A percentile compares a stretch with the other conserved stretches of the same genome.
phyloP scores from a whole-genome alignment of 2,888 invertebrate species.

The Cerastis leucographa region DNA sequence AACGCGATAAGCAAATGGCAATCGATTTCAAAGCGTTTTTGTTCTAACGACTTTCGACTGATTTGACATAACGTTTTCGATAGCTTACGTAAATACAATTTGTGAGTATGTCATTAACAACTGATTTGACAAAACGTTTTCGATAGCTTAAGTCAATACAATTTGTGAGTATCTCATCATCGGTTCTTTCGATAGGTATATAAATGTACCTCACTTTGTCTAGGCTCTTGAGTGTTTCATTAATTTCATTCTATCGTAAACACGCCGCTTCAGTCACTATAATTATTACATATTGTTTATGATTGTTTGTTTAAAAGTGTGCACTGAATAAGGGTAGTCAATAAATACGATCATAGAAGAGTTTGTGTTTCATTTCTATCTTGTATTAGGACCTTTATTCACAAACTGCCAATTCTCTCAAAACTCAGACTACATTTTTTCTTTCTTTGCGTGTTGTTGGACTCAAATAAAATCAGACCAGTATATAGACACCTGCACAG shows the following conservation, averaged over 20 bases:
- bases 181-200: not conserved
- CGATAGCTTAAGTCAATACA: not conserved
- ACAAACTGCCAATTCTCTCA: too few relatives aligned
- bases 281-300: conserved; percentile 4
- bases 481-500: too few relatives aligned
- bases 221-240: not conserved
- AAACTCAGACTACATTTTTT: too few relatives aligned
- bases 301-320: conserved; percentile 65
- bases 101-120: too few relatives aligned
- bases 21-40: not conserved
- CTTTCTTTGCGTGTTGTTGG: too few relatives aligned
- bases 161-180: not conserved
- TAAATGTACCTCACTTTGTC: not conserved
- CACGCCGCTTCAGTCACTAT: conserved; percentile 17
- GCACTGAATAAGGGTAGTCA: conserved; percentile 71
- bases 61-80: not conserved
- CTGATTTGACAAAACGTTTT: not conserved
- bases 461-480: too few relatives aligned
- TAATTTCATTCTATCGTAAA: not conserved
- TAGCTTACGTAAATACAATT: not conserved
- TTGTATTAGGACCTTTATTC: not conserved
- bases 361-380: conserved; percentile 49
- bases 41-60: not conserved
- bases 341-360: conserved; percentile 67
- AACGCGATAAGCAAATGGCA: not conserved